Evolutionary conservation across 2,113 vertebrate species (phyloP).

Genomic region (Pomatostomus ruficeps): DNA sequence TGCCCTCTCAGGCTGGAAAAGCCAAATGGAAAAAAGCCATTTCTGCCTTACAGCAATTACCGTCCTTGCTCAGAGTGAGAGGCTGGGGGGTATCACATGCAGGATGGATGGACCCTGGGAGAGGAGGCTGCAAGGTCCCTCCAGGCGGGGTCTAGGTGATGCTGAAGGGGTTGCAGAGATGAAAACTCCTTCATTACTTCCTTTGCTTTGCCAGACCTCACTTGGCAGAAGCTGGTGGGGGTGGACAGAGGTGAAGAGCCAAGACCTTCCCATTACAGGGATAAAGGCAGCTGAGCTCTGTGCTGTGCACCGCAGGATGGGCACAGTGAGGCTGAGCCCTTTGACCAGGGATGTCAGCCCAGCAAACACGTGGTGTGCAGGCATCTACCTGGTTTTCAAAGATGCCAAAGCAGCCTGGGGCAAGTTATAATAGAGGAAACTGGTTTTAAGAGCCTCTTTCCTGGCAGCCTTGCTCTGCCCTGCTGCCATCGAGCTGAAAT

Average conservation of each 20-base stretch:
- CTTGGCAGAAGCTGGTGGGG: not conserved
- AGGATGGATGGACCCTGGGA: not conserved
- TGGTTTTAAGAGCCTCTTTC: not conserved
- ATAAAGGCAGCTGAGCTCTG: not conserved
- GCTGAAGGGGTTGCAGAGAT: not conserved
- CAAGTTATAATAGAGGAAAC: not conserved
- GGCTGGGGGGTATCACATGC: not conserved
- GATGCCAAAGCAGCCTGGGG: not conserved
- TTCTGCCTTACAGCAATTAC: not conserved
- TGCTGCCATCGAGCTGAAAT: not conserved
- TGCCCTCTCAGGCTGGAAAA: not conserved
- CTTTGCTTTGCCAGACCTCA: not conserved
- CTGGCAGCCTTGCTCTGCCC: not conserved
- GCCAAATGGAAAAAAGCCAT: not conserved
- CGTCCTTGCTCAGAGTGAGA: not conserved
- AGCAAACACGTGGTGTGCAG: rapidly evolving
- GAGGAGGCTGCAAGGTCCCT: not conserved
- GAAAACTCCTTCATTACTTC: not conserved
- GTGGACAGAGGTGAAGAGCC: not conserved
- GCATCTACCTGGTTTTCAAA: not conserved
- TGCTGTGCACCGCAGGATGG: not conserved
- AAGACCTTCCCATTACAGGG: not conserved
- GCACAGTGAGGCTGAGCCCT: not conserved
- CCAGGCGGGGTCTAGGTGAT: not conserved
- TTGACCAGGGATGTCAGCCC: not conserved